Evolutionary conservation across 2,797 vertebrate species (phyloP).

Genomic region (Sorex maritimensis): DNA sequence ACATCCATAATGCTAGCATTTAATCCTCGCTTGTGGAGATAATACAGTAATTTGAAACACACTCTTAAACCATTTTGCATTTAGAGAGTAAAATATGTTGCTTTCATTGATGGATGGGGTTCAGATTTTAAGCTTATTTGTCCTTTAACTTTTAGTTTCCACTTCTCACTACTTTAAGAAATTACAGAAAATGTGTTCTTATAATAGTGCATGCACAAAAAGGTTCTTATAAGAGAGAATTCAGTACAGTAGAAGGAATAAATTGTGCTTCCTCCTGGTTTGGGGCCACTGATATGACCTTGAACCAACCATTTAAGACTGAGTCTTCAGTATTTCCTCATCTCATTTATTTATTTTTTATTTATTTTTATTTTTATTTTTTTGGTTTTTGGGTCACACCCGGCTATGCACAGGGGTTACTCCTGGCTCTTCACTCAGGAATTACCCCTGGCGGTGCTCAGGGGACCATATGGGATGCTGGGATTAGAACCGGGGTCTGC

Average conservation of each 20-base stretch:
- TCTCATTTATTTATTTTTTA: background rate
- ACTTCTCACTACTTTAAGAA: constrained; percentile 52
- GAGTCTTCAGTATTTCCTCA: constrained; percentile 55
- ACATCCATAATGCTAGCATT: constrained; percentile 45
- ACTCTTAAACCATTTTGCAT: constrained; percentile 30
- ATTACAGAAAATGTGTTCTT: constrained; percentile 49
- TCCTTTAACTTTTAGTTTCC: constrained; percentile 66
- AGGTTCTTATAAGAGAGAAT: constrained; percentile 22
- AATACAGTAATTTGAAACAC: constrained; percentile 62
- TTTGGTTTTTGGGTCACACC: background rate
- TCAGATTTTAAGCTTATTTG: constrained; percentile 53
- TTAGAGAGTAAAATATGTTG: constrained; percentile 53
- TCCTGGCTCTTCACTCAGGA: no score
- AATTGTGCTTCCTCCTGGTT: constrained; percentile 1
- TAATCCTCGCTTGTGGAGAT: constrained; percentile 28
- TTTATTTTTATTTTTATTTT: no score
- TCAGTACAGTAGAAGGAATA: background rate
- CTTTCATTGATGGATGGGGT: constrained; percentile 35
- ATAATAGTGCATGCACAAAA: background rate
- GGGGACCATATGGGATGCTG: no score
- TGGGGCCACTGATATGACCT: background rate
- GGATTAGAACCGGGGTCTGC: no score
- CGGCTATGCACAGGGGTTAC: no score
- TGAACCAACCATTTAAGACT: constrained; percentile 55
- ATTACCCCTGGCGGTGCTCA: no score